Conservation (phyloP, 1,140 invertebrate species). For the Lordiphosa collinella region DNA sequence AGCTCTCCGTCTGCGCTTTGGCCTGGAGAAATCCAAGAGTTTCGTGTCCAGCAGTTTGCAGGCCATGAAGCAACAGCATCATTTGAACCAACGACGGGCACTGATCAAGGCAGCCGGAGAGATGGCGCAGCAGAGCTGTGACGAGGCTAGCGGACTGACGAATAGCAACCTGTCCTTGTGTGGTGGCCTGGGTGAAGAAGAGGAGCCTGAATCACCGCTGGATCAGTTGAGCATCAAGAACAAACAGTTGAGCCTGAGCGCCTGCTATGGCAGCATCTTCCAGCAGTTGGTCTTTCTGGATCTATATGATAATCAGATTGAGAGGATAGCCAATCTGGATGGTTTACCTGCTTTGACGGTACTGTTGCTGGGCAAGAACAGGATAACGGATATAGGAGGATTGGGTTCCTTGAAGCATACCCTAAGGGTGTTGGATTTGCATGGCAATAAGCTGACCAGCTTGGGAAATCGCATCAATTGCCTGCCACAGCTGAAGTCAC, state of each 20-base stretch:
- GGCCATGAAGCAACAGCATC: conserved; percentile 67
- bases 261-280: conserved; percentile 81
- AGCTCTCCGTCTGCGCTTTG: conserved; percentile 47
- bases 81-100: conserved; percentile 46
- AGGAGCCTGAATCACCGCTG: conserved; percentile 39
- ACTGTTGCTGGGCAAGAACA: conserved; percentile 93
- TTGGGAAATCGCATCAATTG: conserved; percentile 81
- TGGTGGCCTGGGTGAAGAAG: conserved; percentile 42
- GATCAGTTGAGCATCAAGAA: conserved; percentile 72
- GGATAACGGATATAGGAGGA: conserved; percentile 81
- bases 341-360: conserved; percentile 89
- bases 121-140: conserved; percentile 45
- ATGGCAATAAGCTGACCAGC: conserved; percentile 90
- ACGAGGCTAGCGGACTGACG: conserved; percentile 35
- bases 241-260: conserved; percentile 59
- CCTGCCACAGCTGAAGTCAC: conserved; percentile 88
- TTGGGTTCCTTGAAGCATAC: conserved; percentile 53
- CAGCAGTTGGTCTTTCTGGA: conserved; percentile 93
- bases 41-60: conserved; percentile 67
- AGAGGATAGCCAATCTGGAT: conserved; percentile 88
- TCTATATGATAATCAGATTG: conserved; percentile 96
- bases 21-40: conserved; percentile 73
- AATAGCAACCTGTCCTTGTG: conserved; percentile 45
- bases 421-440: conserved; percentile 89
- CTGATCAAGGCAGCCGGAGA: conserved; percentile 42